Conservation (phyloP, 2,888 invertebrate species). For the Minunthozetes semirufus region DNA sequence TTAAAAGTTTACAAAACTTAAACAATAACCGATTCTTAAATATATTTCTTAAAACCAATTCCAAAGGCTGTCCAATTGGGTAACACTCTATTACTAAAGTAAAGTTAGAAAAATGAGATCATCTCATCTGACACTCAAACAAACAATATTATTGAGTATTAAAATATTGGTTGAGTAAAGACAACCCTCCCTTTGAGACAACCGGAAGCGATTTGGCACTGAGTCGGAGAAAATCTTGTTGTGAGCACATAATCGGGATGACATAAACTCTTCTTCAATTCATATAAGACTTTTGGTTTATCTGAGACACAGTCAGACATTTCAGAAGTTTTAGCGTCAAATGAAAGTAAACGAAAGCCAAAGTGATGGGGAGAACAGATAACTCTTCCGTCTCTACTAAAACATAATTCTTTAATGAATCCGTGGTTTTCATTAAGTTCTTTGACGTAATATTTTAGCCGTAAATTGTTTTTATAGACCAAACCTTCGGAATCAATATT, state of each 20-base stretch:
- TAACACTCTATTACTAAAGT: too few species aligned
- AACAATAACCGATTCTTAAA: too few species aligned
- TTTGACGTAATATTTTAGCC: constrained; percentile 72
- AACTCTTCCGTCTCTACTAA: constrained; percentile 79
- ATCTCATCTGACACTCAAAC: too few species aligned
- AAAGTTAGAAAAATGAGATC: too few species aligned
- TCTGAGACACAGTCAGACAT: constrained; percentile 61
- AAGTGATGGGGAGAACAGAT: constrained; percentile 82
- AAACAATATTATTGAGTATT: background rate
- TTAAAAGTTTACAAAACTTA: too few species aligned
- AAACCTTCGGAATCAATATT: constrained; percentile 50
- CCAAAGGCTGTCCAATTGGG: too few species aligned
- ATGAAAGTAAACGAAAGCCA: constrained; percentile 75
- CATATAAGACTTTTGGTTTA: constrained; percentile 55
- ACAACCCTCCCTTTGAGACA: constrained; percentile 79
- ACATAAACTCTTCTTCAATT: constrained; percentile 63
- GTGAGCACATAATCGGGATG: constrained; percentile 79
- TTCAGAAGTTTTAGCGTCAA: constrained; percentile 69
- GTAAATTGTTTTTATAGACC: constrained; percentile 63
- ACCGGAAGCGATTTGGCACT: constrained; percentile 79
- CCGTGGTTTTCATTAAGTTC: constrained; percentile 84
- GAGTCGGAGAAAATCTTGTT: constrained; percentile 79
- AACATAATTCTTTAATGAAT: constrained; percentile 85
- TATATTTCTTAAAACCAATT: too few species aligned
- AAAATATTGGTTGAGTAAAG: constrained; percentile 69